Evolutionary conservation across 2,797 vertebrate genomes (phyloP).

Genomic region (Benthosema pterotum): DNA sequence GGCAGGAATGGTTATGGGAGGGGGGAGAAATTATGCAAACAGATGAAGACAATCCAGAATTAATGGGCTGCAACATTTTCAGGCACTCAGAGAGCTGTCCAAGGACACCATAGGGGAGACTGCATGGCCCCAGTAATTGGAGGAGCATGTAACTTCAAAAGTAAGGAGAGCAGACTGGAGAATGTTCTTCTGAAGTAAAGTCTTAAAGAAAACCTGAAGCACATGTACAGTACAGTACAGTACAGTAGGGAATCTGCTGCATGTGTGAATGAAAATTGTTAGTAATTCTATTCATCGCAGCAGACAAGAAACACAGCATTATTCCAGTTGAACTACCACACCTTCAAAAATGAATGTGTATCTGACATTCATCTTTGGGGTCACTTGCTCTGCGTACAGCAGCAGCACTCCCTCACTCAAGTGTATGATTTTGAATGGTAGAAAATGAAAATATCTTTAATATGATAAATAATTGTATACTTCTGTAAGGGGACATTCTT

Average conservation of each 20-base stretch:
- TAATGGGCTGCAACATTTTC: slow-evolving; percentile 81
- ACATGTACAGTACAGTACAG: slow-evolving; percentile 55
- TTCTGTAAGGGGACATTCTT: too few relatives aligned
- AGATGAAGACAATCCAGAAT: slow-evolving; percentile 83
- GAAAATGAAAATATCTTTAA: too few relatives aligned
- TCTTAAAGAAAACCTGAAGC: slow-evolving; percentile 78
- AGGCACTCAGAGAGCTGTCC: slow-evolving; percentile 79
- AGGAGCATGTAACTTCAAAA: slow-evolving; percentile 82
- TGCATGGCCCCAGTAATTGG: slow-evolving; percentile 77
- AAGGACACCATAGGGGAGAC: slow-evolving; percentile 80
- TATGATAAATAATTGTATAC: too few relatives aligned
- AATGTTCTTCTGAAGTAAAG: slow-evolving; percentile 71
- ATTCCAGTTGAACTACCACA: slow-evolving; percentile 54
- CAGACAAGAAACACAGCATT: slow-evolving; percentile 70
- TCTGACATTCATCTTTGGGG: slow-evolving; percentile 32
- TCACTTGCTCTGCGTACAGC: slow-evolving; percentile 32
- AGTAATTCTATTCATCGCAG: slow-evolving; percentile 58
- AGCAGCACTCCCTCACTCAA: slow-evolving; percentile 47
- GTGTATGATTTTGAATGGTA: slow-evolving; percentile 22
- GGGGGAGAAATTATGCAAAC: slow-evolving; percentile 76
- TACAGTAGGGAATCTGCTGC: slow-evolving; percentile 70
- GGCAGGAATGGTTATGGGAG: slow-evolving; percentile 59
- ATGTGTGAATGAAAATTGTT: slow-evolving; percentile 73
- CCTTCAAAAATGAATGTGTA: slow-evolving; percentile 42
- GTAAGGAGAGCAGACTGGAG: slow-evolving; percentile 70